Evolutionary conservation across 2,888 invertebrate species (phyloP), one percentile per base, ranked within the genome.

Genomic region (Atethmia centrago): DNA sequence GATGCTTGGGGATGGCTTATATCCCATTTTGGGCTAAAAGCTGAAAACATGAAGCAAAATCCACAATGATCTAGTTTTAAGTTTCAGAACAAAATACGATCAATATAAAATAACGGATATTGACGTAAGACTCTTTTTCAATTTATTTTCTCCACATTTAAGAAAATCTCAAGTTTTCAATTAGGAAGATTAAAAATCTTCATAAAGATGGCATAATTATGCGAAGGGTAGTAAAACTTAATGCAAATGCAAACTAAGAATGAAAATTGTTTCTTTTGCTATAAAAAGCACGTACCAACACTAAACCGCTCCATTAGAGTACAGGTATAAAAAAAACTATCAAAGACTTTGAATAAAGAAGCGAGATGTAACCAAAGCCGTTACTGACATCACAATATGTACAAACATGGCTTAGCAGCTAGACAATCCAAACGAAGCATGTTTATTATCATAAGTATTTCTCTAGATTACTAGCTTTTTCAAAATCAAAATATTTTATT

Each of bases 221-320:
- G 45, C 53, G 16, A 12, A 42, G 31, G 25, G 21, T 28, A 47
- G 25, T 66, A 62, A 47, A 71, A 12, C 53, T 67, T 73, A 31
- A 67, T 56, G 62, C 47, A 47, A 83, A 63, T 74, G 64, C 36
- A 71, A 80, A 74, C 42, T 80, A 66, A 64, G 61, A 63, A 49
- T 59, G 25, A 64, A 65, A 62, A 73, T 64, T 72, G 71, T 65
- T 61, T 25, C 77, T 40, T 62, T 74, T 67, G 51, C 65, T 83
- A 79, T 69, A 74, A 74, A 80, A 77, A 78, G 65, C 83, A 84
- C 83, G 81, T 67, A 51, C 65, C 28, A 49, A 56, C 63, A 71
- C 58, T 81, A 74, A 84, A 78, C 51, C 71, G 55, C 49, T 36
- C 81, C 71, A 84, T 84, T 84, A 83, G 63, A 73, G 70, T 25